Evolutionary conservation across 2,797 vertebrate genomes (phyloP).

Genomic region (Rhincodon typus): DNA sequence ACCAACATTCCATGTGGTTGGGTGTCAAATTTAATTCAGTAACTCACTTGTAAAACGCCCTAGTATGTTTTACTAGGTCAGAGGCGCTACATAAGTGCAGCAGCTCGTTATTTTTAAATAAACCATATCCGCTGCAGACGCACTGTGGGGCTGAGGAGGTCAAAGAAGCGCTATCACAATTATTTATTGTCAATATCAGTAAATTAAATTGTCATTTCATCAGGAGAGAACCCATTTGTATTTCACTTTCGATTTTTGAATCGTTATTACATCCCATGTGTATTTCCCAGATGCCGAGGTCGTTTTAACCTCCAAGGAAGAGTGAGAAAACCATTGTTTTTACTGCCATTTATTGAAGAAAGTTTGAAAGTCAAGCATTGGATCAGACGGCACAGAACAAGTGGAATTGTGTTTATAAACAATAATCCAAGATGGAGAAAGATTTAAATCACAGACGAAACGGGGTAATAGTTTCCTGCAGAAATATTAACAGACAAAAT

Average conservation of each 20-base stretch:
- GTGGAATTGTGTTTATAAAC: not conserved
- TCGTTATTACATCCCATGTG: not conserved
- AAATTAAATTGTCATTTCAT: slow-evolving; percentile 1
- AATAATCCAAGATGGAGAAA: not conserved
- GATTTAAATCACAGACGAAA: not conserved
- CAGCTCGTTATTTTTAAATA: not conserved
- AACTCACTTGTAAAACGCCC: not conserved
- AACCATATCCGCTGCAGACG: not conserved
- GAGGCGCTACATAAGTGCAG: slow-evolving; percentile 7
- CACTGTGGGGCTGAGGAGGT: not conserved
- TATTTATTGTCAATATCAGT: not conserved
- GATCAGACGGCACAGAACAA: not conserved
- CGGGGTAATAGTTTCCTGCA: not conserved
- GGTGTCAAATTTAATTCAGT: not conserved
- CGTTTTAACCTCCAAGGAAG: not conserved
- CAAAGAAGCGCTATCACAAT: not conserved
- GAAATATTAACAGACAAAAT: not conserved
- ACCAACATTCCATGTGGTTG: not conserved
- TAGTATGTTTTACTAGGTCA: not conserved
- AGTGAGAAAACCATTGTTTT: not conserved
- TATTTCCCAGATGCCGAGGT: not conserved
- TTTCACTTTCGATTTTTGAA: not conserved
- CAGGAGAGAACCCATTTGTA: not conserved
- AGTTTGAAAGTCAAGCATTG: not conserved
- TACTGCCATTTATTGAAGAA: not conserved